Evolutionary conservation across 2,888 invertebrate genomes (phyloP), one percentile per base, ranked within the genome.

Genomic region (Archaeoteleia sp.): DNA sequence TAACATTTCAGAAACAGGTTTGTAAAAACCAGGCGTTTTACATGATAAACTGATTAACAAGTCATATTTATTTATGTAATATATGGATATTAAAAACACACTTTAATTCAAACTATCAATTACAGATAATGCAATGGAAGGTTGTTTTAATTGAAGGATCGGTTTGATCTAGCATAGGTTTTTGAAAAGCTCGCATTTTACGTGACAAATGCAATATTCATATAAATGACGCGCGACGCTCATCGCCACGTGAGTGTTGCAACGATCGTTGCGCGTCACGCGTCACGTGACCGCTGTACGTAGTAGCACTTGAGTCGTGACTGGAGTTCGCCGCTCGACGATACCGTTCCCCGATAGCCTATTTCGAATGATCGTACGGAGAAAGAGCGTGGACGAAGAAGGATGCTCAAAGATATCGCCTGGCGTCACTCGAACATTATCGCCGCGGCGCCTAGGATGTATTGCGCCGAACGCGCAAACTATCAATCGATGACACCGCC

Each of bases 231-330:
- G 57, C 57, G 14, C 35, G 45, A 45, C 57, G 58, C 51, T 51
- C 51, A 45, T 51, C 57, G 65, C 65, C 65, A 65, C 65, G 57
- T 57, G 65, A 65, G 46, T 40, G 43, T 53, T 51, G 65, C 55
- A 57, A 45, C 32, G 55, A 57, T 55, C 45, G 25, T 45, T 39
- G 54, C 40, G 46, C 65, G 65, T 65, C 65, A 65, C 57, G 29
- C 39, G 12, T 65, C 57, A 65, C 57, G 57, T 58, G 65, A 58
- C 45, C 57, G 9, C 13, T 6, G 63, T 45, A 55, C 51, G 57
- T 57, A 63, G 63, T 63, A 49, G 5, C 30, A 45, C 49, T 51
- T 10, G 35, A 55, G 45, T 51, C 55, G 55, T 63, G 55, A 51
- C 51, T 57, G 25, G 51, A 29, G 65, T 51, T 57, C 20, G 61